Evolutionary conservation across 2,797 vertebrate species (phyloP).

Genomic region (Cetoscarus ocellatus): DNA sequence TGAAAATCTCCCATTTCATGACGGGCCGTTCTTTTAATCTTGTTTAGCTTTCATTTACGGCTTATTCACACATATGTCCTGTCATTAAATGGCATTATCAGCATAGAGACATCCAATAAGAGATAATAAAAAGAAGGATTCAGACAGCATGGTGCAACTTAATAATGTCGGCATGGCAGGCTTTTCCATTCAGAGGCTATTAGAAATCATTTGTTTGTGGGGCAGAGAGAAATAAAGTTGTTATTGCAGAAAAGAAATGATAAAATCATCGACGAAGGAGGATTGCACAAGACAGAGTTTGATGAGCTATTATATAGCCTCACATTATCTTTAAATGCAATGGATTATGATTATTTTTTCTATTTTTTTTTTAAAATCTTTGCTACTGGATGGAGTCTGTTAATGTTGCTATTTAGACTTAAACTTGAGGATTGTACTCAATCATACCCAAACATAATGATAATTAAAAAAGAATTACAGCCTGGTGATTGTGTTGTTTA

Average conservation of each 20-base stretch:
- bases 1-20: slow-evolving; percentile 12
- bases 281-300: slow-evolving; percentile 32
- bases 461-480: background rate
- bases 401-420: background rate
- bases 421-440: background rate
- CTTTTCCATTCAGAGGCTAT: slow-evolving; percentile 49
- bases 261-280: slow-evolving; percentile 49
- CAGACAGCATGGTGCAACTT: slow-evolving; percentile 15
- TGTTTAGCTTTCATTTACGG: slow-evolving; percentile 31
- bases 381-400: background rate
- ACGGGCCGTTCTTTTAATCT: slow-evolving; percentile 15
- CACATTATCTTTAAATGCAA: slow-evolving; percentile 1
- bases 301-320: slow-evolving; percentile 7
- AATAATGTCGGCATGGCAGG: slow-evolving; percentile 44
- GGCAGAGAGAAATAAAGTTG: slow-evolving; percentile 20
- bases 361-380: background rate
- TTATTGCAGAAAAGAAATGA: slow-evolving; percentile 47
- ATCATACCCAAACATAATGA: background rate
- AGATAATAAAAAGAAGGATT: slow-evolving; percentile 13
- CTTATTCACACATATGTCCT: background rate
- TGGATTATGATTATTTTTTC: background rate
- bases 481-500: too few species aligned
- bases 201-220: slow-evolving; percentile 37
- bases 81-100: slow-evolving; percentile 23
- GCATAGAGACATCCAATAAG: slow-evolving; percentile 7